Evolutionary conservation across 2,888 invertebrate species (phyloP), one percentile per base, ranked within the genome.

Genomic region (Siphonodentalium dalli): DNA sequence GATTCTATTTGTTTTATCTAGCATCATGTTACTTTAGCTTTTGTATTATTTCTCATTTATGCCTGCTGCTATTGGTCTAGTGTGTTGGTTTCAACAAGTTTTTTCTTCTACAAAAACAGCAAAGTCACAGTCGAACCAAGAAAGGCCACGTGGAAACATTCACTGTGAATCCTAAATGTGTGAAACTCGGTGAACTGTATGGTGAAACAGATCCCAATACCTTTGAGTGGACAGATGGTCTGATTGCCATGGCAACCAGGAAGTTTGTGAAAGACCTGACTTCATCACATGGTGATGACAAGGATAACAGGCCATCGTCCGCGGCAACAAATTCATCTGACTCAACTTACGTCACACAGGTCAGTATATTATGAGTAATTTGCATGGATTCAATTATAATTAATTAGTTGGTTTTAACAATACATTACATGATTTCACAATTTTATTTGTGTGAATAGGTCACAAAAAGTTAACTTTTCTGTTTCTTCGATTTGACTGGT

Each of bases 181-280:
- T 80, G 24, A 74, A 71, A 35, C 66, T 80, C 11, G 78, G 76
- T 13, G 78, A 81, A 53, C 66, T 81, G 35, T 81, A 79, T 58
- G 81, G 81, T 8, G 75, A 75, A 41, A 78, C 78, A 23, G 78
- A 81, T 60, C 74, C 78, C 9, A 74, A 75, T 58, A 81, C 81
- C 7, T 77, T 77, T 58, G 81, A 81, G 58, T 81, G 81, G 81
- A 71, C 75, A 27, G 81, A 81, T 58, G 81, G 81, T 2, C 71
- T 81, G n/a, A 77, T 81, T 49, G 78, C 78, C 35, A 72, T 68
- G 40, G 75, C 77, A 23, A 76, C 75, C 8, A 55, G 79, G 26
- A 69, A 69, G 34, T 79, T 80, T 51, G 69, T 76, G 28, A 67
- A 68, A 39, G 74, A 77, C 38, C 47, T 66, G 7, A 41, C 9